Percentiles rank a stretch among this genome's conserved stretches.
These are phyloP conservation scores for Pelodiscus sinensis DNA, from an alignment of 2,113 vertebrate genomes.

Conservation along the genomic window DNA sequence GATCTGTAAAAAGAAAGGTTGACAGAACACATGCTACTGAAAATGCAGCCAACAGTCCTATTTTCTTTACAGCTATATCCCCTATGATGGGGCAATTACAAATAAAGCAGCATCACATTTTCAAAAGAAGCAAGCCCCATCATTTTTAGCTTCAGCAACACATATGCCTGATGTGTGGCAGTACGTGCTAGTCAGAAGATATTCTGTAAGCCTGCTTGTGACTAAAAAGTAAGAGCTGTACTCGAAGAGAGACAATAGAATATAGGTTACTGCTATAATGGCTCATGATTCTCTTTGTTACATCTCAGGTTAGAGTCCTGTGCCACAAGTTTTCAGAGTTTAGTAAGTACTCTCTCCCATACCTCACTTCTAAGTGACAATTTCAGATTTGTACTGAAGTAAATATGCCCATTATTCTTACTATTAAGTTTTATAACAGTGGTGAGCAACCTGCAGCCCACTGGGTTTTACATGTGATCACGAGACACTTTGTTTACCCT, in stretches of 20 bases:
- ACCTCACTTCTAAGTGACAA: neutral
- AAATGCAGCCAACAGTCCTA: neutral
- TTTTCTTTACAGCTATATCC: neutral
- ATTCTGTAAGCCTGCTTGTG: neutral
- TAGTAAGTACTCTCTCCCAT: neutral
- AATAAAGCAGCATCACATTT: neutral
- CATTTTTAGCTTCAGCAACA: neutral
- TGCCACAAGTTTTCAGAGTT: neutral
- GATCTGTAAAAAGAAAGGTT: slow-evolving; percentile 77
- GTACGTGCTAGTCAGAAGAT: neutral
- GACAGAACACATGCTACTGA: neutral
- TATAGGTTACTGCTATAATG: neutral
- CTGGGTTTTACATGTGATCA: no score
- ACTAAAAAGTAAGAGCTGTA: neutral
- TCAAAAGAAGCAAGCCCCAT: neutral
- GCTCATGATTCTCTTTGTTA: neutral
- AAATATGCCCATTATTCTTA: neutral
- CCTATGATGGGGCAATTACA: neutral
- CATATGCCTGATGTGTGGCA: neutral
- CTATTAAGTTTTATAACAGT: neutral
- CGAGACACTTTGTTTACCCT: no score
- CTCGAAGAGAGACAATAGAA: neutral
- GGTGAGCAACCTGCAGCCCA: no score
- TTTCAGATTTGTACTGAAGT: neutral
- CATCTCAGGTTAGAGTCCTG: neutral